Conservation (phyloP, 1,140 invertebrate genomes). For the Pomacea maculata region DNA sequence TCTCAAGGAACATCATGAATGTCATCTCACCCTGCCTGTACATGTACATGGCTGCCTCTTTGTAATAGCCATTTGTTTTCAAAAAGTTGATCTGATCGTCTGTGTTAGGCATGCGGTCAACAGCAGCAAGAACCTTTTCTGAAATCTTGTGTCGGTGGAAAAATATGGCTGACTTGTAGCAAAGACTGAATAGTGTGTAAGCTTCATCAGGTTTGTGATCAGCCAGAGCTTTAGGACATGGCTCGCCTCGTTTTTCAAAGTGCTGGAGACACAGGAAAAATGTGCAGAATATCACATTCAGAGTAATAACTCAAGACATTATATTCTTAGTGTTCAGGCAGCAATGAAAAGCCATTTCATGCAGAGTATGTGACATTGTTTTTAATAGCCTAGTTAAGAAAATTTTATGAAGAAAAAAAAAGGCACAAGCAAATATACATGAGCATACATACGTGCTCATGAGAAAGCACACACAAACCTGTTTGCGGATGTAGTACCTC, state of each 20-base stretch:
- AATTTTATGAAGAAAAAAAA: too few species aligned
- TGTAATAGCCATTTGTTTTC: slow-evolving; percentile 34
- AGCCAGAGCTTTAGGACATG: slow-evolving; percentile 34
- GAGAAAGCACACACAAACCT: too few species aligned
- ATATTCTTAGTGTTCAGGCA: too few species aligned
- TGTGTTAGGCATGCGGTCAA: slow-evolving; percentile 37
- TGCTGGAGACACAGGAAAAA: slow-evolving; percentile 31
- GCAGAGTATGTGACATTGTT: too few species aligned
- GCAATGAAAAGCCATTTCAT: too few species aligned
- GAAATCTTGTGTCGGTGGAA: slow-evolving; percentile 37
- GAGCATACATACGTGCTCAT: too few species aligned
- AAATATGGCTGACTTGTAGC: slow-evolving; percentile 45
- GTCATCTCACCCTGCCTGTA: slow-evolving; percentile 37
- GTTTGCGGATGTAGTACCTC: slow-evolving; percentile 31
- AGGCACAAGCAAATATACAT: too few species aligned
- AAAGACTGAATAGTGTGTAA: slow-evolving; percentile 34
- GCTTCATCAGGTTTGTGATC: slow-evolving; percentile 35
- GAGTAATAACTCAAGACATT: background rate
- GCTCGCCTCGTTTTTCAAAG: slow-evolving; percentile 26
- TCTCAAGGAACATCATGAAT: too few species aligned
- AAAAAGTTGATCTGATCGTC: slow-evolving; percentile 49
- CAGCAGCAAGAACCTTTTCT: slow-evolving; percentile 41
- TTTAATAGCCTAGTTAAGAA: too few species aligned
- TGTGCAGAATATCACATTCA: background rate
- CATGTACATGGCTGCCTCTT: slow-evolving; percentile 39